phyloP scores from a whole-genome alignment of 2,888 invertebrate genomes.

The Cantharis flavilabris region DNA sequence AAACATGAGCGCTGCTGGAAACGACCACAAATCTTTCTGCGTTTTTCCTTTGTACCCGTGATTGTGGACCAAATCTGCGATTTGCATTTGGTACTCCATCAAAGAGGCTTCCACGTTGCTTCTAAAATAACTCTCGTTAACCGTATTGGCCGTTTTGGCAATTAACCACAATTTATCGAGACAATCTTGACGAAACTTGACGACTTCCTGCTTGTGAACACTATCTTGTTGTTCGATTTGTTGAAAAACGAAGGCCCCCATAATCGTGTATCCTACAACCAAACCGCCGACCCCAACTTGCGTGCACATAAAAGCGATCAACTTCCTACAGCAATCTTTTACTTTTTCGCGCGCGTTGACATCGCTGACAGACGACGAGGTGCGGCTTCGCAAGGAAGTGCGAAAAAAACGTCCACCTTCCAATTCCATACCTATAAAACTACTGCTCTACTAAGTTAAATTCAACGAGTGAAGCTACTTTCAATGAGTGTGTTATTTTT shows the following conservation, averaged over 20 bases:
- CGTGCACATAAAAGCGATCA: constrained; percentile 90
- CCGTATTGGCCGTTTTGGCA: constrained; percentile 66
- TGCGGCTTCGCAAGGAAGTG: constrained; percentile 41
- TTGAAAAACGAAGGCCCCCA: constrained; percentile 82
- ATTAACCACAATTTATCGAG: constrained; percentile 69
- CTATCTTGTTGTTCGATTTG: constrained; percentile 67
- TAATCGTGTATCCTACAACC: constrained; percentile 84
- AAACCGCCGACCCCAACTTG: constrained; percentile 89
- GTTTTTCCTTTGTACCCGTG: constrained; percentile 72
- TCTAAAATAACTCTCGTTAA: constrained; percentile 70
- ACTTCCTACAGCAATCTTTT: constrained; percentile 83
- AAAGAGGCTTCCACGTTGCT: constrained; percentile 65
- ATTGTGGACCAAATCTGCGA: constrained; percentile 63
- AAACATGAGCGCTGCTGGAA: constrained; percentile 87
- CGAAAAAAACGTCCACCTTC: constrained; percentile 33
- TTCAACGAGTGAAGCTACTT: not conserved
- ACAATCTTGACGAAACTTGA: constrained; percentile 60
- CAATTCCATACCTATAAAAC: constrained; percentile 28
- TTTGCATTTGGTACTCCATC: constrained; percentile 66
- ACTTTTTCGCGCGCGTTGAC: constrained; percentile 75
- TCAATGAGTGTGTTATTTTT: not conserved
- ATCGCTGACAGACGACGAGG: constrained; percentile 68
- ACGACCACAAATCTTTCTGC: constrained; percentile 78
- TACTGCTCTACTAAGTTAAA: not conserved
- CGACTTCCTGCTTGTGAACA: constrained; percentile 58